These are phyloP conservation scores for Rhynchomys soricoides DNA, from an alignment of 2,113 vertebrate genomes.

Conservation along the genomic window DNA sequence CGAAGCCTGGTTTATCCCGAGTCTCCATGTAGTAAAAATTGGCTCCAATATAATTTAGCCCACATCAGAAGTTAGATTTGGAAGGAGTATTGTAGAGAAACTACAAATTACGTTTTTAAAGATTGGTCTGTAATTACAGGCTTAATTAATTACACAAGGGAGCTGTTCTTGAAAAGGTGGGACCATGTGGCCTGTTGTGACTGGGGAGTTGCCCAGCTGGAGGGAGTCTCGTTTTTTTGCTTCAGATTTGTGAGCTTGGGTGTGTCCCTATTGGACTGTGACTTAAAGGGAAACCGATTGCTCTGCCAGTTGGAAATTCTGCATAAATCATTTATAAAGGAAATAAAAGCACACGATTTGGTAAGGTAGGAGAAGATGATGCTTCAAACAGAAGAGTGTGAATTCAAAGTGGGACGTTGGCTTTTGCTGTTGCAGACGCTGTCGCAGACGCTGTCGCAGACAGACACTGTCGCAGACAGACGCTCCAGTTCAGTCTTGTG, in stretches of 20 bases:
- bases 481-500: neutral
- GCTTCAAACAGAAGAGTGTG: too few species aligned
- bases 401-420: neutral
- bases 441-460: too few species aligned
- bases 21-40: slow-evolving; percentile 69
- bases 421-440: neutral
- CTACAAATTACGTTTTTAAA: slow-evolving; percentile 71
- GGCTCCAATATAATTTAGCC: slow-evolving; percentile 59
- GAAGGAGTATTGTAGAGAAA: slow-evolving; percentile 43
- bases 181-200: neutral
- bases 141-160: slow-evolving; percentile 63
- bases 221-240: neutral
- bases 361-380: neutral
- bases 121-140: slow-evolving; percentile 68
- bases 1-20: neutral
- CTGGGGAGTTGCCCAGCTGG: neutral
- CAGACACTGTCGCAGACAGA: neutral
- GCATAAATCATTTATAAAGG: fast-evolving
- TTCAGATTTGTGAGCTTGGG: fast-evolving
- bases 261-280: neutral
- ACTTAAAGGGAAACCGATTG: neutral
- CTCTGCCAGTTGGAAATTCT: neutral
- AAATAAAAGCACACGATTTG: neutral
- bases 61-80: slow-evolving; percentile 63
- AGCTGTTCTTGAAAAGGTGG: slow-evolving; percentile 53